phyloP scores from a whole-genome alignment of 2,797 vertebrate species.

The Coregonus suidteri region DNA sequence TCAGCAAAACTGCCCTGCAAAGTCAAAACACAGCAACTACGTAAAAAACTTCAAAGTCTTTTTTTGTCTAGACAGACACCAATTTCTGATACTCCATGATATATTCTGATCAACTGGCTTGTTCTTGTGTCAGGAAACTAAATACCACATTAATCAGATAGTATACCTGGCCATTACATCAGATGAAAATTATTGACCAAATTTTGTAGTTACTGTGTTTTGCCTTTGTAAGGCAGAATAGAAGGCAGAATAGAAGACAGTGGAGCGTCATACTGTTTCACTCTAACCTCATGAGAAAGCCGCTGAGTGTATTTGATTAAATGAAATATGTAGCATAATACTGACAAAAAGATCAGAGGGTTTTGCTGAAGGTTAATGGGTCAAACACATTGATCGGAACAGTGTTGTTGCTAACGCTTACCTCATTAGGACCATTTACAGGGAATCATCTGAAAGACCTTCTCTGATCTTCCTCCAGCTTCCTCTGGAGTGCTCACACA shows the following conservation, averaged over 20 bases:
- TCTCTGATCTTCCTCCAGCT: slow-evolving; percentile 70
- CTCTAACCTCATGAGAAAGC: background rate
- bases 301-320: background rate
- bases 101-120: no score
- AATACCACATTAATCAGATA: no score
- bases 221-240: background rate
- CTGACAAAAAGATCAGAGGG: slow-evolving; percentile 55
- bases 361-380: slow-evolving; percentile 72
- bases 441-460: slow-evolving; percentile 70
- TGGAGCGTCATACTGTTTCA: background rate
- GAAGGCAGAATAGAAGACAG: background rate
- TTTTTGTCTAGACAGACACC: no score
- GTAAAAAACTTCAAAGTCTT: no score
- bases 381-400: slow-evolving; percentile 72
- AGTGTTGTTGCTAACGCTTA: slow-evolving; percentile 64
- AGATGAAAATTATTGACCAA: no score
- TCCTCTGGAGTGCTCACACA: slow-evolving; percentile 49
- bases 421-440: slow-evolving; percentile 75
- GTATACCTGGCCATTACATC: no score
- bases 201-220: no score
- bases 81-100: no score
- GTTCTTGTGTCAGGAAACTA: no score
- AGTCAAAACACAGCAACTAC: no score
- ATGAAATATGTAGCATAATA: slow-evolving; percentile 54
- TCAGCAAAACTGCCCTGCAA: no score